Evolutionary conservation across 2,888 invertebrate genomes (phyloP).

Genomic region (Tineola bisselliella): DNA sequence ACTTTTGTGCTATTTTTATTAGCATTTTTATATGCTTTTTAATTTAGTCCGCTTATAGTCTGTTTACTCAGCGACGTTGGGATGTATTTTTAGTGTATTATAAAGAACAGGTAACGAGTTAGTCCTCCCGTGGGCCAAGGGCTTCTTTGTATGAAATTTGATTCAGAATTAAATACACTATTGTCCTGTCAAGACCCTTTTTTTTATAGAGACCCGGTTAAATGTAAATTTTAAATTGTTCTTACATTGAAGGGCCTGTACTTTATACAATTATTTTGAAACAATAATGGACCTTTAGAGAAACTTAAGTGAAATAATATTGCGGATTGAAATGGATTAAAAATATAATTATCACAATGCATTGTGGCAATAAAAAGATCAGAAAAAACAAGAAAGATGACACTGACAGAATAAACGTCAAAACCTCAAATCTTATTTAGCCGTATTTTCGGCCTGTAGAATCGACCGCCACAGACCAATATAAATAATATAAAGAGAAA

Average conservation of each 20-base stretch:
- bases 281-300: no score
- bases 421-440: no score
- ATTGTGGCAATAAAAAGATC: no score
- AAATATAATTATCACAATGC: no score
- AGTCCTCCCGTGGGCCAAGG: conserved; percentile 40
- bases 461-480: no score
- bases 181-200: conserved; percentile 8
- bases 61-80: conserved; percentile 56
- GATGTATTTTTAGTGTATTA: conserved; percentile 58
- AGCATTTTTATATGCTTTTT: conserved; percentile 15
- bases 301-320: no score
- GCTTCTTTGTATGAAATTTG: conserved; percentile 23
- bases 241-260: neutral
- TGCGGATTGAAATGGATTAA: no score
- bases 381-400: no score
- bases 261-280: no score
- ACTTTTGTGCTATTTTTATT: neutral
- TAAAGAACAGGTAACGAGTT: conserved; percentile 49
- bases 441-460: no score
- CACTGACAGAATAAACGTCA: no score
- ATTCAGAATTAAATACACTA: neutral
- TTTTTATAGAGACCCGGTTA: neutral
- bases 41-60: conserved; percentile 22
- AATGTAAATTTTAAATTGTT: neutral
- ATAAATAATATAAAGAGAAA: neutral